Evolutionary conservation across 2,113 vertebrate genomes (phyloP), one percentile per base, ranked within the genome.

Genomic region (Gavialis gangeticus): DNA sequence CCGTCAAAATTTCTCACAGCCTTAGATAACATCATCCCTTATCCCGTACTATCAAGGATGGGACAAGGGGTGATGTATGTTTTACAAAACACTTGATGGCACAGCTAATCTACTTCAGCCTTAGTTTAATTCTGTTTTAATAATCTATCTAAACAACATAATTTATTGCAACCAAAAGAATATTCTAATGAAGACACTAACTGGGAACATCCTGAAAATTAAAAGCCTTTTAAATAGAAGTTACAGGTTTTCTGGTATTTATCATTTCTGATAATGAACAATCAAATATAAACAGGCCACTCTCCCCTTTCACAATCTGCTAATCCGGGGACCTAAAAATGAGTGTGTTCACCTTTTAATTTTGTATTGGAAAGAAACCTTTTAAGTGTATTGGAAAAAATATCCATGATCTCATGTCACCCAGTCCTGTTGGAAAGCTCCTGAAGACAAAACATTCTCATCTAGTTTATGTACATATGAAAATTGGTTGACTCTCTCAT

Each of bases 261-360:
- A 46, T 46, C 46, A 46, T 78, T 88, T 84, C n/a, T 4, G 13
- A 90, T 46, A 92, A 78, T 3, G 9, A 64, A 56, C 1, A 85
- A 69, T 28, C 22, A 10, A 37, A 80, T 90, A n/a, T 73, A n/a
- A 82, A 76, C 17, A 58, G 30, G 77, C 4, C 13, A 75, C 19
- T 18, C 4, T 2, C 22, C 4, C 46, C 79, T 91, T 19, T 75
- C 3, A 80, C 24, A 56, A 4, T 80, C 75, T 82, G 13, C 27
- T 71, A 34, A 77, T 75, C 55, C 46, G 4, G 22, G 37, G 17
- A 75, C 30, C 6, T 34, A 37, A 77, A 91, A 63, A 87, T 12
- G 10, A 59, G 1, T 67, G 12, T 5, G 8, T 57, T 24, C 59
- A 78, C 4, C 0, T 3, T 56, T 12, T 2, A 12, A 12, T 27